phyloP scores from a whole-genome alignment of 2,888 invertebrate species.

The Acrobasis consociella region DNA sequence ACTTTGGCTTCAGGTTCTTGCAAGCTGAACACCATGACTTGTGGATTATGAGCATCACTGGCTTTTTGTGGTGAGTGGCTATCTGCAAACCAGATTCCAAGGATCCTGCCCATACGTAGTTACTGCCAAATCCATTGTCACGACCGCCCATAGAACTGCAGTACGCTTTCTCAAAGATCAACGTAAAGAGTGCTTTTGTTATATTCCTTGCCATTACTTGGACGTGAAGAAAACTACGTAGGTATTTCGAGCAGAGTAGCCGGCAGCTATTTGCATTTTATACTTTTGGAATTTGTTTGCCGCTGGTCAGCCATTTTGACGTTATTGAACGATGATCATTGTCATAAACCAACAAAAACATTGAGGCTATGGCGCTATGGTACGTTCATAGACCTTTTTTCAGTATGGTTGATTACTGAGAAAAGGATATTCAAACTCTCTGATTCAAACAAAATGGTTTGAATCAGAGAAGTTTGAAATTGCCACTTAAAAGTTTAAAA shows the following conservation, averaged over 20 bases:
- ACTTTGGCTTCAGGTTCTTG: constrained; percentile 84
- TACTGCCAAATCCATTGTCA: constrained; percentile 72
- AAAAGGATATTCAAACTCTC: too few species aligned
- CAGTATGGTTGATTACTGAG: too few species aligned
- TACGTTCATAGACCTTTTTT: background rate
- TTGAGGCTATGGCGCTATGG: background rate
- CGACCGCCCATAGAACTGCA: constrained; percentile 50
- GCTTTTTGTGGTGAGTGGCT: constrained; percentile 75
- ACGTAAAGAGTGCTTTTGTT: constrained; percentile 54
- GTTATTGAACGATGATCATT: constrained; percentile 35
- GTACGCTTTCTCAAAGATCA: constrained; percentile 54
- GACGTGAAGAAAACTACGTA: constrained; percentile 26
- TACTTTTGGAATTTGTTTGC: constrained; percentile 36
- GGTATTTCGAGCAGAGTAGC: constrained; percentile 28
- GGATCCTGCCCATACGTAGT: constrained; percentile 74
- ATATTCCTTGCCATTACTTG: constrained; percentile 58
- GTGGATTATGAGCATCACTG: constrained; percentile 86
- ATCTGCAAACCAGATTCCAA: constrained; percentile 69
- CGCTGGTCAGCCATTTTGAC: constrained; percentile 48
- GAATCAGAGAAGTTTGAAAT: background rate
- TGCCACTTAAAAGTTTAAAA: background rate
- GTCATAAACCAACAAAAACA: background rate
- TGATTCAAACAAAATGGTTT: too few species aligned
- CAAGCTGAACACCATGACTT: constrained; percentile 87
- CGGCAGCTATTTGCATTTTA: constrained; percentile 51